These are phyloP conservation scores for Pipistrellus pygmaeus DNA, from an alignment of 2,797 vertebrate species.

Conservation along the genomic window DNA sequence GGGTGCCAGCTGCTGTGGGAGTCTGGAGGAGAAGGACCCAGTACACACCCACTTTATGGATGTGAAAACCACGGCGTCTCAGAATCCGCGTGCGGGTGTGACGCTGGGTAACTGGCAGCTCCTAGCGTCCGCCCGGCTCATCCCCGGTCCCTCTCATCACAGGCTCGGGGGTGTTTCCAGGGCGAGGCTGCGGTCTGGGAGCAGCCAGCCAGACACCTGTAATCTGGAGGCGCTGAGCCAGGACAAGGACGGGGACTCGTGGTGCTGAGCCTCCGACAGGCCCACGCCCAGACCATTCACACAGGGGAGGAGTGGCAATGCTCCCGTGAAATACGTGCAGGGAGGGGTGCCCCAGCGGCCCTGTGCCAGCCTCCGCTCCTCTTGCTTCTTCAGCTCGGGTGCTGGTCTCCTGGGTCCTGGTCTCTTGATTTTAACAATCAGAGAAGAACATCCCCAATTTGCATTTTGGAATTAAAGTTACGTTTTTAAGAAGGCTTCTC, in stretches of 20 bases:
- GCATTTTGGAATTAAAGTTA: neutral
- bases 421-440: neutral
- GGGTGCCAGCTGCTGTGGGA: neutral
- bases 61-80: neutral
- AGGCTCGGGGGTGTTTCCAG: neutral
- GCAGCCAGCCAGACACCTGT: neutral
- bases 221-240: neutral
- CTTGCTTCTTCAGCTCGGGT: neutral
- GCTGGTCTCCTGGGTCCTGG: neutral
- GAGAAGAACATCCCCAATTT: neutral
- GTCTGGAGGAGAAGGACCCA: too few species aligned
- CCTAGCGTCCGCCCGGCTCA: neutral
- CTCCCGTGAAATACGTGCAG: neutral
- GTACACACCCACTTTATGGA: neutral
- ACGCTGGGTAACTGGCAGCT: neutral
- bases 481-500: neutral
- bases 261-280: neutral
- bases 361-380: accelerated
- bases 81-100: neutral
- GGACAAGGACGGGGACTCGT: neutral
- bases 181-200: neutral
- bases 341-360: too few species aligned
- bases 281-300: neutral
- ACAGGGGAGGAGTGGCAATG: neutral
- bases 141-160: neutral